Percentiles rank a stretch among this genome's conserved stretches.
Evolutionary conservation across 1,140 invertebrate species (phyloP).

Genomic region (Caenorhabditis latens): DNA sequence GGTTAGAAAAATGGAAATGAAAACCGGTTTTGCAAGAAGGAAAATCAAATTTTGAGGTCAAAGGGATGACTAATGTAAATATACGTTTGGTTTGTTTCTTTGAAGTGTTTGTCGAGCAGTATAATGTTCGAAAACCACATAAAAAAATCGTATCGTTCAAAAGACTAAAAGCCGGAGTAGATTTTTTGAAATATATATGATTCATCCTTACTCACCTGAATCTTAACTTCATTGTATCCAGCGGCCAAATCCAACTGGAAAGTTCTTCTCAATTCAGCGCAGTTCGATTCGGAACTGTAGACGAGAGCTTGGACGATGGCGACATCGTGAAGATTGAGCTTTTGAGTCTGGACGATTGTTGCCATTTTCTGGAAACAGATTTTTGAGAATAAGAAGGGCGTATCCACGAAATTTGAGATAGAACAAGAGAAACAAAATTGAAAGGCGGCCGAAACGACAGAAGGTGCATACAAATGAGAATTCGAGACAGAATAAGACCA

Average conservation of each 20-base stretch:
- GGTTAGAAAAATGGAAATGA: neutral
- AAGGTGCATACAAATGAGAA: neutral
- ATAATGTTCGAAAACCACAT: neutral
- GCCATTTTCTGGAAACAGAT: neutral
- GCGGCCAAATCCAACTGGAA: conserved; percentile 21
- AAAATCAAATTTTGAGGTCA: neutral
- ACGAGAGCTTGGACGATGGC: conserved; percentile 20
- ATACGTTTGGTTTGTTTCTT: neutral
- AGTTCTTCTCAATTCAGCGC: conserved; percentile 18
- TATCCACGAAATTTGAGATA: too few relatives aligned
- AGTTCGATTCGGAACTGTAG: conserved; percentile 41
- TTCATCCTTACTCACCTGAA: conserved; percentile 24
- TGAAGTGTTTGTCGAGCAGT: conserved; percentile 11
- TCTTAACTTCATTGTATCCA: conserved; percentile 31
- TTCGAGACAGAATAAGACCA: neutral
- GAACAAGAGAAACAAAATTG: neutral
- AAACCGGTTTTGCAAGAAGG: neutral
- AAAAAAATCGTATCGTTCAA: neutral
- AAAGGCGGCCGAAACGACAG: neutral
- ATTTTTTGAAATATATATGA: neutral
- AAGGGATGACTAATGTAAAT: neutral
- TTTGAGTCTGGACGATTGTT: conserved; percentile 6
- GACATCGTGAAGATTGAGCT: conserved; percentile 39
- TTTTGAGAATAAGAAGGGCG: neutral
- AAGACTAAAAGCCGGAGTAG: neutral